Evolutionary conservation across 2,113 vertebrate genomes (phyloP).

Genomic region (Boulengeromyrus knoepffleri): DNA sequence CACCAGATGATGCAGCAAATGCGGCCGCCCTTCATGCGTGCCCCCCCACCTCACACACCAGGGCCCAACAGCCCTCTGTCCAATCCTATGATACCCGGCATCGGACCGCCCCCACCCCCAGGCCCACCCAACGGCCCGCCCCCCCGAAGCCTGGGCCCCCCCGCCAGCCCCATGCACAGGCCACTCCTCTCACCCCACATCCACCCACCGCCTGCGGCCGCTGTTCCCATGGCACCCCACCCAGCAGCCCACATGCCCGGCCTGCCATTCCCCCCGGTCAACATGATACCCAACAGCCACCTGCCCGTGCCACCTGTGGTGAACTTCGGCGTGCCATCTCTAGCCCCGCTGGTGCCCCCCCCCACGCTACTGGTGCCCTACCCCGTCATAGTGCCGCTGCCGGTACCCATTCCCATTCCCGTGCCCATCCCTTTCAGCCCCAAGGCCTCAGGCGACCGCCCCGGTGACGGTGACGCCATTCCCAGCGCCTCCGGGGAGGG

Average conservation of each 20-base stretch:
- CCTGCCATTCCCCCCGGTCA: slow-evolving; percentile 82
- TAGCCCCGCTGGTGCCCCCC: slow-evolving; percentile 91
- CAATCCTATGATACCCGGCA: slow-evolving; percentile 88
- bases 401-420: slow-evolving; percentile 92
- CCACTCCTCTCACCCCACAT: slow-evolving; percentile 85
- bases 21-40: slow-evolving; percentile 82
- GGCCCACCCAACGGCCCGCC: slow-evolving; percentile 84
- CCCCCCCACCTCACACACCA: slow-evolving; percentile 71
- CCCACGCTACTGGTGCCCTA: slow-evolving; percentile 95
- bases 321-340: slow-evolving; percentile 92
- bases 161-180: slow-evolving; percentile 92
- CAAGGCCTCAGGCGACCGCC: slow-evolving; percentile 76
- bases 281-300: slow-evolving; percentile 91
- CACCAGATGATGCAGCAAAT: slow-evolving; percentile 98
- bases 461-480: slow-evolving; percentile 73
- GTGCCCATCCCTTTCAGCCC: slow-evolving; percentile 87
- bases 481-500: slow-evolving; percentile 68
- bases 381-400: slow-evolving; percentile 92
- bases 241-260: slow-evolving; percentile 77
- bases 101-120: slow-evolving; percentile 68
- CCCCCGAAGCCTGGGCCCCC: slow-evolving; percentile 70
- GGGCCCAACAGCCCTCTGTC: slow-evolving; percentile 88
- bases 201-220: slow-evolving; percentile 77
- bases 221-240: slow-evolving; percentile 78
- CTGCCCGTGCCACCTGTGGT: slow-evolving; percentile 89